Conservation (phyloP, 2,888 invertebrate species). For the Nipponacmea schrenckii region DNA sequence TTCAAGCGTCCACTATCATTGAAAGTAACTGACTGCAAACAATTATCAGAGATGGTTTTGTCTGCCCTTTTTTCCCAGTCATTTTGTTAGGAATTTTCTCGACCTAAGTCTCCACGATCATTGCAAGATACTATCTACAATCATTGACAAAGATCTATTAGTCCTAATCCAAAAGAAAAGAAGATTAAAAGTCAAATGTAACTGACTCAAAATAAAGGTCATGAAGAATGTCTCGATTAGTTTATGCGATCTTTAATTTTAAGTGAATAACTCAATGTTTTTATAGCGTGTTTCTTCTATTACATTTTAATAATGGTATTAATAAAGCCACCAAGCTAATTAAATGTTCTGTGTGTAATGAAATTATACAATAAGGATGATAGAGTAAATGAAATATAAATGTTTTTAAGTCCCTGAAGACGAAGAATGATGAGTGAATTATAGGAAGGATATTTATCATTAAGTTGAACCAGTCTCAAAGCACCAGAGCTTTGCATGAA, state of each 20-base stretch:
- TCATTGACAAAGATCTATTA: no score
- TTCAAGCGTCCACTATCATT: no score
- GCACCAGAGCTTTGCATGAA: constrained; percentile 7
- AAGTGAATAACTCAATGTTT: neutral
- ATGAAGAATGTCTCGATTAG: neutral
- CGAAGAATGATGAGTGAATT: neutral
- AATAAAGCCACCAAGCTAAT: constrained; percentile 6
- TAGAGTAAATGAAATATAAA: neutral
- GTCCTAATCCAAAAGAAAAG: no score
- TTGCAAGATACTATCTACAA: no score
- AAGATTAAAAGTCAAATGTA: no score
- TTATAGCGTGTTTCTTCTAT: neutral
- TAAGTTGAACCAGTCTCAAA: constrained; percentile 1
- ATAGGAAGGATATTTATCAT: neutral
- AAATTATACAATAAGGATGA: constrained; percentile 3
- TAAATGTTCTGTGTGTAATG: neutral
- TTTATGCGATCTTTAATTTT: neutral
- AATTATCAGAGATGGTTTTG: no score
- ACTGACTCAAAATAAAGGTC: no score
- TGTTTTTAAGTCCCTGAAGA: neutral
- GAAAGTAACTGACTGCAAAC: no score
- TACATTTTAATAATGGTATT: neutral
- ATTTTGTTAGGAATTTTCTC: no score
- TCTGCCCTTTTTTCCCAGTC: no score
- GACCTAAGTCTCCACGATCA: no score